Evolutionary conservation across 2,888 invertebrate species (phyloP), one percentile per base, ranked within the genome.

Genomic region (Galerucella nymphaeae): DNA sequence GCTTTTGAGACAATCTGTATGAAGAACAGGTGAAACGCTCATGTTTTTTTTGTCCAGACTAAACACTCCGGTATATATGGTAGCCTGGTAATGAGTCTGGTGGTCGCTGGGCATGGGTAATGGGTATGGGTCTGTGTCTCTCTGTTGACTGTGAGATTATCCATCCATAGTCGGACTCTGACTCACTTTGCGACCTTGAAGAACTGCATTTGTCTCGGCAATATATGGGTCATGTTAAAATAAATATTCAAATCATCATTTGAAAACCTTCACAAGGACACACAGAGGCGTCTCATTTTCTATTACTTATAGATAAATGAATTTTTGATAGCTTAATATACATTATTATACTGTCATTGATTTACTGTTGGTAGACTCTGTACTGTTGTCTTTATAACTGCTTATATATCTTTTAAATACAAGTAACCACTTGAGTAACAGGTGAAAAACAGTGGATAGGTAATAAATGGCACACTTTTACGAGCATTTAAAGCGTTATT

Each of bases 81-180:
- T 62, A 55, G 55, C 45, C 65, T 55, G 65, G 65, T 65, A 55
- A 65, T 65, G 65, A 65, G 65, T 65, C 53, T 65, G 53, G 65
- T 23, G 53, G 63, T 63, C 45, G 48, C 45, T 63, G 42, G 61
- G 61, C 20, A 63, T 63, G 63, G 63, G 45, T 48, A 48, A 61
- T 23, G 16, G 20, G 45, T 23, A 63, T 48, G 63, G 42, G 20
- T 63, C 45, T 41, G 23, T 48, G 42, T 23, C 23, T 45, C 23
- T 63, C 23, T 16, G 53, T 53, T 53, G 53, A 53, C 53, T 53
- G 53, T 53, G 53, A 53, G 53, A 53, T 53, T 53, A 53, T 16
- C 53, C 53, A 30, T 58, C 58, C 58, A 58, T 58, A 58, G 58
- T 23, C 58, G 23, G 58, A 58, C 58, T 58, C 23, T 53, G 30